These are phyloP conservation scores for Drosophila nasuta DNA, from an alignment of 1,140 invertebrate genomes.

Conservation along the genomic window DNA sequence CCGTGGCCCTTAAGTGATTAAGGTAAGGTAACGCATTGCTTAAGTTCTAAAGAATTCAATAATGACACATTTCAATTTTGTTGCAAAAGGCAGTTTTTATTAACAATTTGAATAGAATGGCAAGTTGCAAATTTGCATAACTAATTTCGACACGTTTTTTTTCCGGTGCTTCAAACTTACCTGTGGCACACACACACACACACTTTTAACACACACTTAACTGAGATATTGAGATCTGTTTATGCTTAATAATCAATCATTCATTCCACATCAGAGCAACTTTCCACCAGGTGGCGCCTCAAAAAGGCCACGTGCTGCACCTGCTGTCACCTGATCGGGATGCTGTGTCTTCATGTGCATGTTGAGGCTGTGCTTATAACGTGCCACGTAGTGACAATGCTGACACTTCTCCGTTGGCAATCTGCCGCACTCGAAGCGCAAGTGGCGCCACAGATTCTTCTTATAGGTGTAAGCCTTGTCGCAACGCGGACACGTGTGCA, in stretches of 20 bases:
- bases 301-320: constrained; percentile 34
- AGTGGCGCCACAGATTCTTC: constrained; percentile 86
- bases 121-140: constrained; percentile 13
- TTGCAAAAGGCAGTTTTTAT: constrained; percentile 75
- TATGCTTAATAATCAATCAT: not conserved
- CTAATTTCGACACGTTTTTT: constrained; percentile 14
- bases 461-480: constrained; percentile 87
- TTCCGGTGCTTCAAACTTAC: constrained; percentile 48
- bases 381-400: constrained; percentile 86
- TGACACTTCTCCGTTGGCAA: constrained; percentile 87
- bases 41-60: constrained; percentile 72
- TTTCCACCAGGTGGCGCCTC: constrained; percentile 28
- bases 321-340: constrained; percentile 50
- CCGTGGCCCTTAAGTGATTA: constrained; percentile 49
- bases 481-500: constrained; percentile 86
- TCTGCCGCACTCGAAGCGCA: constrained; percentile 87
- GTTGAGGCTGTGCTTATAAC: constrained; percentile 86
- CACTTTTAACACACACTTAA: not conserved
- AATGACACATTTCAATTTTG: constrained; percentile 82
- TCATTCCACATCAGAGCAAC: constrained; percentile 17
- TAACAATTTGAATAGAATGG: constrained; percentile 45
- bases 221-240: constrained; percentile 14
- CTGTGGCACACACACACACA: constrained; percentile 34
- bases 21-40: constrained; percentile 37
- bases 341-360: constrained; percentile 85